A percentile compares a stretch with the other conserved stretches of the same genome.
phyloP scores from a whole-genome alignment of 2,888 invertebrate genomes.

The Synanthedon tipuliformis region DNA sequence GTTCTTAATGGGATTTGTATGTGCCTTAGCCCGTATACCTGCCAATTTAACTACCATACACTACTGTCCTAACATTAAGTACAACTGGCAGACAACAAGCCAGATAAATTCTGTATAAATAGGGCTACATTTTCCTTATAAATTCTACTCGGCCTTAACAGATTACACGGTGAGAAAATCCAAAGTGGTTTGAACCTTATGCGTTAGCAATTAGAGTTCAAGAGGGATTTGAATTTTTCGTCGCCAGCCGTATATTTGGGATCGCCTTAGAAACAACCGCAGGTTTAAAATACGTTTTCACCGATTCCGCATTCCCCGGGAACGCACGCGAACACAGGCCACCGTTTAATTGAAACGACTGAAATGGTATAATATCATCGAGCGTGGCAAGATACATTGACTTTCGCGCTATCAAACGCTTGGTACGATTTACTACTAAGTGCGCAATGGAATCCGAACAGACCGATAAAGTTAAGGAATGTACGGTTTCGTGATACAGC shows the following conservation, averaged over 20 bases:
- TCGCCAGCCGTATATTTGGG: background rate
- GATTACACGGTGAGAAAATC: no score
- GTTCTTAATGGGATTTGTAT: no score
- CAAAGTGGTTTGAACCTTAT: no score
- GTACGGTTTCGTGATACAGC: conserved; percentile 2
- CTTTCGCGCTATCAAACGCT: background rate
- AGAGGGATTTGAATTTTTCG: no score
- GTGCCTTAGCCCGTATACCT: background rate
- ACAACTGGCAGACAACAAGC: background rate
- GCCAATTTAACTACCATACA: background rate
- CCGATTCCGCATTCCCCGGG: conserved; percentile 1
- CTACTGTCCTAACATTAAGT: background rate
- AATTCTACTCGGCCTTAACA: no score
- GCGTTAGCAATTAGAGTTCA: no score
- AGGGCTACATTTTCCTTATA: background rate
- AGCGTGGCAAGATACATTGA: background rate
- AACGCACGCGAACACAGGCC: background rate
- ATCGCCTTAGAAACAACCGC: background rate
- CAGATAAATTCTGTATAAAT: background rate
- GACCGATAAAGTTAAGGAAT: conserved; percentile 4
- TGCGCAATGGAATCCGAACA: conserved; percentile 14
- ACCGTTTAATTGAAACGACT: background rate
- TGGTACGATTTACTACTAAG: background rate
- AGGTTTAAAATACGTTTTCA: conserved; percentile 1
- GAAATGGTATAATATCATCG: background rate